A percentile compares a stretch with the other conserved stretches of the same genome.
Evolutionary conservation across 2,888 invertebrate genomes (phyloP).

Genomic region (Pasiphila rectangulata): DNA sequence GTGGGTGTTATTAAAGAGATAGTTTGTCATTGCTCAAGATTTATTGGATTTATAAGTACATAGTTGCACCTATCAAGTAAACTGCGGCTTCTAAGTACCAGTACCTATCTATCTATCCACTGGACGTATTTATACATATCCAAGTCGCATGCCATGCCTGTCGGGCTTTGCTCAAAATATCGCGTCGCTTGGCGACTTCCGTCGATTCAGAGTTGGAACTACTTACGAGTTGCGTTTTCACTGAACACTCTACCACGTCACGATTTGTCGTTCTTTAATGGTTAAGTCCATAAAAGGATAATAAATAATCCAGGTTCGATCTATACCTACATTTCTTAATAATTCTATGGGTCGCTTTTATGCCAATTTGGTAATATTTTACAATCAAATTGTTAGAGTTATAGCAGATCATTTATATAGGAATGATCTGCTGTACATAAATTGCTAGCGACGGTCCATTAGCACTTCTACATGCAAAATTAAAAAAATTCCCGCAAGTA

Average conservation of each 20-base stretch:
- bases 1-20: constrained; percentile 30
- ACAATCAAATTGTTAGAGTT: too few relatives aligned
- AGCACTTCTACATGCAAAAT: too few relatives aligned
- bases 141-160: constrained; percentile 56
- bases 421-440: too few relatives aligned
- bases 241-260: constrained; percentile 31
- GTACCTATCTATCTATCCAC: constrained; percentile 3
- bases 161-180: constrained; percentile 73
- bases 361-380: too few relatives aligned
- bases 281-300: too few relatives aligned
- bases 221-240: constrained; percentile 43
- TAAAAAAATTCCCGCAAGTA: too few relatives aligned
- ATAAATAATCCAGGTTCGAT: too few relatives aligned
- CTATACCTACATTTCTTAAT: too few relatives aligned
- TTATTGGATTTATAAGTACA: constrained; percentile 10
- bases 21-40: constrained; percentile 32
- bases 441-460: too few relatives aligned
- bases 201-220: constrained; percentile 58
- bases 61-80: constrained; percentile 5
- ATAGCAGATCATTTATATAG: too few relatives aligned
- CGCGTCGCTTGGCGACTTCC: constrained; percentile 70
- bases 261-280: too few relatives aligned
- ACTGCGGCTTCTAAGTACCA: neutral
- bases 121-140: constrained; percentile 48
- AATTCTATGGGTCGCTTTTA: too few relatives aligned